These are phyloP conservation scores for Andrena bicolor DNA, from an alignment of 2,888 invertebrate species.

Conservation along the genomic window DNA sequence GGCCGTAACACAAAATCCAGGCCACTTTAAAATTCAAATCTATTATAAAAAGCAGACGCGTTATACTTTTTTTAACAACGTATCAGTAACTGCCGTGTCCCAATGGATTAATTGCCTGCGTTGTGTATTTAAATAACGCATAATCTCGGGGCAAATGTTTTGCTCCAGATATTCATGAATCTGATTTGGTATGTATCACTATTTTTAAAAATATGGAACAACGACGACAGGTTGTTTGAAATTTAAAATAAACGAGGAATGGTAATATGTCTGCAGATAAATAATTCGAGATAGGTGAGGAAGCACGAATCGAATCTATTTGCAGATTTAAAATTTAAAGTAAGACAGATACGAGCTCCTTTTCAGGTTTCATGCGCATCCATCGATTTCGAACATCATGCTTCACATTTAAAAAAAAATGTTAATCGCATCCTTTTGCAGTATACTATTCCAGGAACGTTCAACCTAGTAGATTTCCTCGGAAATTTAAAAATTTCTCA, in stretches of 20 bases:
- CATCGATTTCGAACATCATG: conserved; percentile 10
- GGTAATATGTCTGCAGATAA: not conserved
- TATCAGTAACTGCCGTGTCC: too few species aligned
- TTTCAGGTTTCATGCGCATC: not conserved
- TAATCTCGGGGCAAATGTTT: not conserved
- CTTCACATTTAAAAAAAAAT: conserved; percentile 40
- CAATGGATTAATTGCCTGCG: not conserved
- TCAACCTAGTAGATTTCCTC: not conserved
- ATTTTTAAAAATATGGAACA: not conserved
- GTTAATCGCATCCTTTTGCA: conserved; percentile 30
- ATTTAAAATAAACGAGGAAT: not conserved
- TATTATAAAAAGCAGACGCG: not conserved
- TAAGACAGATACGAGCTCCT: not conserved
- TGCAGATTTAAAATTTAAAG: conserved; percentile 21
- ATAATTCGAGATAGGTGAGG: not conserved
- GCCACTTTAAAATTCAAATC: conserved; percentile 40
- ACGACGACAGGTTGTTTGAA: not conserved
- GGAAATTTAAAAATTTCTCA: not conserved
- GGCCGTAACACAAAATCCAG: not conserved
- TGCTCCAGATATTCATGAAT: too few species aligned
- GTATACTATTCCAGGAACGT: not conserved
- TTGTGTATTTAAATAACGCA: not conserved
- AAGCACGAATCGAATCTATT: not conserved
- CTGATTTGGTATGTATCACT: not conserved
- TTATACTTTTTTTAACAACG: not conserved